Percentiles rank a stretch among this genome's conserved stretches.
Evolutionary conservation across 2,888 invertebrate species (phyloP).

Genomic region (Himalopsyche anomala): DNA sequence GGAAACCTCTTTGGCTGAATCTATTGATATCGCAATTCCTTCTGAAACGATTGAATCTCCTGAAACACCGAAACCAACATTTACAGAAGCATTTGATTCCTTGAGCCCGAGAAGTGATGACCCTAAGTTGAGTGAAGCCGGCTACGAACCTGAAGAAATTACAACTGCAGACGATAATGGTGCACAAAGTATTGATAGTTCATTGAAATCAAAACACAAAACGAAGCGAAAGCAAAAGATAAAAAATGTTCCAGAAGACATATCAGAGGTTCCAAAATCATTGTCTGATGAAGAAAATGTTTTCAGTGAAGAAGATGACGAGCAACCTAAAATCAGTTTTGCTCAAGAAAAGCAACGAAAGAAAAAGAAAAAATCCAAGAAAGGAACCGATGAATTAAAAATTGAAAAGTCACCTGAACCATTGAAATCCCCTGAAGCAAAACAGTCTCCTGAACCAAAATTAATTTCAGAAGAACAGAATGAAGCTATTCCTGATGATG

Average conservation of each 20-base stretch:
- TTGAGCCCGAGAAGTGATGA: conserved; percentile 71
- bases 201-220: conserved; percentile 69
- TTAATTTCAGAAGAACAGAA: conserved; percentile 72
- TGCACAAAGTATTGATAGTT: conserved; percentile 66
- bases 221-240: conserved; percentile 69
- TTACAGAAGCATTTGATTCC: conserved; percentile 66
- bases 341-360: conserved; percentile 54
- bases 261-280: conserved; percentile 64
- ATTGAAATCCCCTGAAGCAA: conserved; percentile 67
- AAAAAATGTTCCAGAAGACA: conserved; percentile 60
- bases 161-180: conserved; percentile 75
- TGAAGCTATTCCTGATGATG: conserved; percentile 77
- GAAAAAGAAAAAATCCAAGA: conserved; percentile 64
- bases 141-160: conserved; percentile 85
- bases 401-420: conserved; percentile 74
- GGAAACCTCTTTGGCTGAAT: conserved; percentile 76
- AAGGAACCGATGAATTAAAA: conserved; percentile 69
- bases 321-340: conserved; percentile 36
- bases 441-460: conserved; percentile 71
- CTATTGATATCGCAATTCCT: conserved; percentile 75
- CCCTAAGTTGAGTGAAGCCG: conserved; percentile 76
- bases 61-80: conserved; percentile 73
- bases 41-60: conserved; percentile 72
- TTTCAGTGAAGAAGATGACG: conserved; percentile 61
- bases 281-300: conserved; percentile 63